Conservation (phyloP, 2,113 vertebrate species). For the Carassius auratus region DNA sequence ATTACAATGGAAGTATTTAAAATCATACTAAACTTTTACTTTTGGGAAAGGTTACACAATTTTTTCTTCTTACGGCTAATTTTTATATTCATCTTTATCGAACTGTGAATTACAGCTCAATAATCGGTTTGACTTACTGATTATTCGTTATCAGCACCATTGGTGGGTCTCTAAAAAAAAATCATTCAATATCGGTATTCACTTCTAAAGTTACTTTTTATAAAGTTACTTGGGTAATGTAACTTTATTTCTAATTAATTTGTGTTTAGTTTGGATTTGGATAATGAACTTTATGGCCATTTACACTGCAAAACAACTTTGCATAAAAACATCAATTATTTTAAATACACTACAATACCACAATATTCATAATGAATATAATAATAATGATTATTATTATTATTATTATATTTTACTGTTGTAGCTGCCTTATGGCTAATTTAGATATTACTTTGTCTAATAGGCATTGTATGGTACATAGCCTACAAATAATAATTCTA, state of each 20-base stretch:
- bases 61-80: not conserved
- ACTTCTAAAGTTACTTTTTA: not conserved
- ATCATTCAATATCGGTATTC: not conserved
- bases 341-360: not conserved
- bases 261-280: not conserved
- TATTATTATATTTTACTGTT: not conserved
- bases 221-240: not conserved
- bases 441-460: not conserved
- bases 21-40: not conserved
- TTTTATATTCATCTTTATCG: not conserved
- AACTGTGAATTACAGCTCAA: not conserved
- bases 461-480: not conserved
- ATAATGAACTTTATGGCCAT: not conserved
- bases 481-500: not conserved
- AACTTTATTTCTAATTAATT: not conserved
- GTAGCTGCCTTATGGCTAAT: not conserved
- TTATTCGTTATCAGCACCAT: not conserved
- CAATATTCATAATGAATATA: not conserved
- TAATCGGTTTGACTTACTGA: not conserved
- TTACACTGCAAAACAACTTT: not conserved
- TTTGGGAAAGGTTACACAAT: not conserved
- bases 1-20: not conserved
- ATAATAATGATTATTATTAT: too few relatives aligned
- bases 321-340: not conserved
- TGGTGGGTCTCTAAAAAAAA: not conserved